phyloP scores from a whole-genome alignment of 2,113 vertebrate species.

The Mesembrinibis cayennensis region DNA sequence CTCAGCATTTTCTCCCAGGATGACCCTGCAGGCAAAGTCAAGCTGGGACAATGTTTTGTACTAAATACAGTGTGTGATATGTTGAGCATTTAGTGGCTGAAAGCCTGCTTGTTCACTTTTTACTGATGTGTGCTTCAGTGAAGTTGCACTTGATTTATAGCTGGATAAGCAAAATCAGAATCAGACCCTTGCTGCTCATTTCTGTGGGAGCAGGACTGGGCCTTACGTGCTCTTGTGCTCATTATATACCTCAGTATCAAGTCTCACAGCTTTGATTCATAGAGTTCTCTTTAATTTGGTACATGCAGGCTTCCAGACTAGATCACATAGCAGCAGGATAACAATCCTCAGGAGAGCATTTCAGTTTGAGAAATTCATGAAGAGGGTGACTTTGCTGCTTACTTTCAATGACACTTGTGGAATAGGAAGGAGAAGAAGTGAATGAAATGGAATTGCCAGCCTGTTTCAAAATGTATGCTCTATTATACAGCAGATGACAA shows the following conservation, averaged over 20 bases:
- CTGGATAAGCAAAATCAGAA: slow-evolving; percentile 43
- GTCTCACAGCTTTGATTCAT: slow-evolving; percentile 63
- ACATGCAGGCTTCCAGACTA: slow-evolving; percentile 27
- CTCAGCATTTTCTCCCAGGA: not conserved
- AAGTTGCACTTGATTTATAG: slow-evolving; percentile 49
- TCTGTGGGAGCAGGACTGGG: not conserved
- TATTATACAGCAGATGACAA: not conserved
- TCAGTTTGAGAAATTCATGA: slow-evolving; percentile 61
- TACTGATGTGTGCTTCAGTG: slow-evolving; percentile 3
- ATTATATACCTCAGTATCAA: slow-evolving; percentile 23
- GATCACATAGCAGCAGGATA: slow-evolving; percentile 50
- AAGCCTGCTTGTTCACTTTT: slow-evolving; percentile 26
- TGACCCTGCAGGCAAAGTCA: not conserved
- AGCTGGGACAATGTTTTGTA: slow-evolving; percentile 9
- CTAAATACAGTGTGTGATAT: not conserved
- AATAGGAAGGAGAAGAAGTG: slow-evolving; percentile 47
- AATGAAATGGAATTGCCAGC: slow-evolving; percentile 37
- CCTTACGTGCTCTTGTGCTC: slow-evolving; percentile 9
- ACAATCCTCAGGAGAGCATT: slow-evolving; percentile 63
- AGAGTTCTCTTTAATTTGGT: slow-evolving; percentile 53
- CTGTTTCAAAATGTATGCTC: slow-evolving; percentile 31
- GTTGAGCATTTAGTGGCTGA: slow-evolving; percentile 15
- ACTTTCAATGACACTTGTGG: slow-evolving; percentile 61
- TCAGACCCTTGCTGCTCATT: slow-evolving; percentile 56
- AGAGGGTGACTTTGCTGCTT: slow-evolving; percentile 60